These are phyloP conservation scores for Tuberolachnus salignus DNA, from an alignment of 2,888 invertebrate species.

Conservation along the genomic window DNA sequence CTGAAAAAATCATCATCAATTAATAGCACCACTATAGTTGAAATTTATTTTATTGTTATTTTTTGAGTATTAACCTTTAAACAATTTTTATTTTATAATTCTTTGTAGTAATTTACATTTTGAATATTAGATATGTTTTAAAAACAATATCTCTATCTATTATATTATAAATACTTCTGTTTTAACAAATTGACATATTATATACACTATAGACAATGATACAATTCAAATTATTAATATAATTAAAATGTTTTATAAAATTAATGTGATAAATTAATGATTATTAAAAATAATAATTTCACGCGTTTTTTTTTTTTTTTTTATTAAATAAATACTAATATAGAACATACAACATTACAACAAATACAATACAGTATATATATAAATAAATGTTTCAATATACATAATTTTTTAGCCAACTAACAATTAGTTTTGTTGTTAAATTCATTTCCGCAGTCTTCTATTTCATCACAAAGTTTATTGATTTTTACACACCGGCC, in stretches of 20 bases:
- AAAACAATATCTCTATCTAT: too few relatives aligned
- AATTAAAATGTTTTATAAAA: too few relatives aligned
- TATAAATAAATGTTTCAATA: constrained; percentile 24
- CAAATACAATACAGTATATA: constrained; percentile 40
- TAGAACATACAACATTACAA: constrained; percentile 55
- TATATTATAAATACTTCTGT: background rate
- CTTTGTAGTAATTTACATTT: too few relatives aligned
- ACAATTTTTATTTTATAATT: too few relatives aligned
- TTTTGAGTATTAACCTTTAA: too few relatives aligned
- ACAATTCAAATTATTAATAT: too few relatives aligned
- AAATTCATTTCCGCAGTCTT: constrained; percentile 53
- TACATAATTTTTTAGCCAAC: constrained; percentile 25
- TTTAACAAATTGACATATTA: background rate
- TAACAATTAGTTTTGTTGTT: constrained; percentile 49
- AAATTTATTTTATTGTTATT: too few relatives aligned
- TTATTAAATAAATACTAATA: constrained; percentile 39
- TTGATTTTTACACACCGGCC: constrained; percentile 52
- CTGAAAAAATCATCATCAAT: too few relatives aligned
- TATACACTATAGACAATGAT: background rate
- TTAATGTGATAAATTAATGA: too few relatives aligned
- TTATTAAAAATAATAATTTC: background rate
- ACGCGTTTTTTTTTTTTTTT: background rate
- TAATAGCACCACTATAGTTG: too few relatives aligned
- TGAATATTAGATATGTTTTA: too few relatives aligned
- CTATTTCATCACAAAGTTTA: constrained; percentile 47